Conservation (phyloP, 2,113 vertebrate genomes). For the Onychorhynchus coronatus region DNA sequence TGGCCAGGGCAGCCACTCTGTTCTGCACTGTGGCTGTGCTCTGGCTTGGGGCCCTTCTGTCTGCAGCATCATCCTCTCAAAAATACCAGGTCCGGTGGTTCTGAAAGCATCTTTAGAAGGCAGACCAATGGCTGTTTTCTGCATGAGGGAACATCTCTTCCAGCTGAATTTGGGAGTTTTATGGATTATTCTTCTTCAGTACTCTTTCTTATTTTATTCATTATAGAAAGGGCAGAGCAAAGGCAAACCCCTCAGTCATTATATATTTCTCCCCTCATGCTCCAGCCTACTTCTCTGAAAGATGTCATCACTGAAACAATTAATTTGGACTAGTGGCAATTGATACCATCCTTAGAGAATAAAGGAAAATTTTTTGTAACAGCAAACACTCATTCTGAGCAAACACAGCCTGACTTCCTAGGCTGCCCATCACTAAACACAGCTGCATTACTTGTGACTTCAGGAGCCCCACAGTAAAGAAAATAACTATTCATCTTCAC, state of each 20-base stretch:
- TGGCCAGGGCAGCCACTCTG: neutral
- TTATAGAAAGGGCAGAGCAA: neutral
- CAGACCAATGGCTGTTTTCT: neutral
- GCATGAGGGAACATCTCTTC: neutral
- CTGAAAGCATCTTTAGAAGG: neutral
- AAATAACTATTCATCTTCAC: neutral
- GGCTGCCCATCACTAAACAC: neutral
- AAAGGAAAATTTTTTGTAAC: neutral
- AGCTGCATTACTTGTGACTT: neutral
- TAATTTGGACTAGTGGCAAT: neutral
- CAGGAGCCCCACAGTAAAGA: neutral
- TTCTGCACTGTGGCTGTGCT: accelerated
- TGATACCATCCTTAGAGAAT: neutral
- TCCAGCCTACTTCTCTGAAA: neutral
- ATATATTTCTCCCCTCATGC: neutral
- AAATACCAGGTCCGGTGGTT: neutral
- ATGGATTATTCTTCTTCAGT: neutral
- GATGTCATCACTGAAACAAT: neutral
- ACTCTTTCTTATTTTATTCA: neutral
- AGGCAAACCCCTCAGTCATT: neutral
- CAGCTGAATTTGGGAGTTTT: neutral
- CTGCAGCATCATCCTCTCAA: neutral
- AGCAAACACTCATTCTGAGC: neutral
- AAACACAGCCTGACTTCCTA: neutral
- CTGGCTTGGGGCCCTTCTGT: neutral